Conservation (phyloP, 2,888 invertebrate species). For the Asteroscopus sphinx region DNA sequence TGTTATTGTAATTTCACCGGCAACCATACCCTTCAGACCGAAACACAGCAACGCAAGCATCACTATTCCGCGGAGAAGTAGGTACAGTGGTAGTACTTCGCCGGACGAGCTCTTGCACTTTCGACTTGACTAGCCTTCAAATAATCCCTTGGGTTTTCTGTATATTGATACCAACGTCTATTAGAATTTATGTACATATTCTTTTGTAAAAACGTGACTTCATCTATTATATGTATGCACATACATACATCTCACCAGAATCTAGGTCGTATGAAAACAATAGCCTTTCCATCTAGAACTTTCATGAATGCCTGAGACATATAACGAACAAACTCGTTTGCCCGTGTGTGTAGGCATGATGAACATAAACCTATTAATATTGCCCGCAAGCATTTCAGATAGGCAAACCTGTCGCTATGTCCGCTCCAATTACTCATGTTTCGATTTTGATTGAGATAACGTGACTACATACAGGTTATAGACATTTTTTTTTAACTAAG, state of each 20-base stretch:
- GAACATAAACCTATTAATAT: not conserved
- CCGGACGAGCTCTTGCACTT: too few species aligned
- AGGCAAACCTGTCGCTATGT: constrained; percentile 15
- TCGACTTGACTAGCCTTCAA: too few species aligned
- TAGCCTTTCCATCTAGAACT: constrained; percentile 15
- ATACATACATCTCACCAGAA: constrained; percentile 10
- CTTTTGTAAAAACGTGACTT: constrained; percentile 14
- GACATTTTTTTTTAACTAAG: too few species aligned
- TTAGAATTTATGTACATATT: too few species aligned
- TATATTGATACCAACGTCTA: too few species aligned
- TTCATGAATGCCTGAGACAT: constrained; percentile 1
- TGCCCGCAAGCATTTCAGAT: constrained; percentile 3
- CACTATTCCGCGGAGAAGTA: too few species aligned
- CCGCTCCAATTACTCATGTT: constrained; percentile 30
- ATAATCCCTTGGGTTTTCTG: too few species aligned
- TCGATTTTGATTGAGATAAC: constrained; percentile 7
- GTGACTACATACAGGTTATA: not conserved
- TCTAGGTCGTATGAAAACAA: constrained; percentile 21
- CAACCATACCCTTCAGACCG: too few species aligned
- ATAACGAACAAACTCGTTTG: not conserved
- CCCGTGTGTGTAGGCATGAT: not conserved
- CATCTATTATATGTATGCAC: constrained; percentile 13
- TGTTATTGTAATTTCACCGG: too few species aligned
- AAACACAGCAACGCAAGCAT: too few species aligned
- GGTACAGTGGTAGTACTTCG: too few species aligned